Percentiles rank a stretch among this genome's conserved stretches.
phyloP scores from a whole-genome alignment of 1,140 invertebrate species.

The Caenorhabditis briggsae region DNA sequence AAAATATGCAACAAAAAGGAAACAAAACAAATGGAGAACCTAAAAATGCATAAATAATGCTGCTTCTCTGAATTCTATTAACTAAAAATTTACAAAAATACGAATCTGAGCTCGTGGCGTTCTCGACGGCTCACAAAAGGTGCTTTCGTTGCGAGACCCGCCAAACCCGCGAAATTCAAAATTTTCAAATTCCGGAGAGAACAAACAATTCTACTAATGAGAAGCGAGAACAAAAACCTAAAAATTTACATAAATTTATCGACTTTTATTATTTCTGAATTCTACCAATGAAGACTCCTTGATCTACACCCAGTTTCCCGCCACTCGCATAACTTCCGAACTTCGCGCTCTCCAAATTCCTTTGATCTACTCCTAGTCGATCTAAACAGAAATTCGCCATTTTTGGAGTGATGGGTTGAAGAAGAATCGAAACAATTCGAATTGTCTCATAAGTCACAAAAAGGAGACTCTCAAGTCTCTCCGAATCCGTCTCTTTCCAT shows the following conservation, averaged over 20 bases:
- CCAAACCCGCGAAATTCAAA: background rate
- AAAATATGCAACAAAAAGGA: too few species aligned
- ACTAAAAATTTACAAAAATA: too few species aligned
- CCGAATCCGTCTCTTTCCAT: conserved; percentile 84
- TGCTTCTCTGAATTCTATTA: too few species aligned
- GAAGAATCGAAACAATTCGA: conserved; percentile 84
- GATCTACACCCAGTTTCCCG: conserved; percentile 46
- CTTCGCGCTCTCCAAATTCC: conserved; percentile 43
- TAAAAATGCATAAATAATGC: too few species aligned
- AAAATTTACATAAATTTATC: background rate
- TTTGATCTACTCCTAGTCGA: background rate
- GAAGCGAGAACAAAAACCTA: background rate
- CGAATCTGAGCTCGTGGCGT: too few species aligned
- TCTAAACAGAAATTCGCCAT: conserved; percentile 65
- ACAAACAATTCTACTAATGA: background rate
- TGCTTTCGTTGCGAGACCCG: background rate
- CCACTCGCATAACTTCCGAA: conserved; percentile 38
- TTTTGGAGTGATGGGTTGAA: conserved; percentile 88
- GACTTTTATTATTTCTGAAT: conserved; percentile 18
- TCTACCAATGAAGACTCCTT: conserved; percentile 57
- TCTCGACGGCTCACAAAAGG: too few species aligned
- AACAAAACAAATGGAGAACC: too few species aligned
- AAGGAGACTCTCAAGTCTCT: conserved; percentile 84
- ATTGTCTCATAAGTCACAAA: conserved; percentile 88
- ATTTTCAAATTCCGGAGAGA: too few species aligned